Percentiles rank a stretch among this genome's conserved stretches.
These are phyloP conservation scores for Hydriomena furcata DNA, from an alignment of 2,888 invertebrate genomes.

Conservation along the genomic window DNA sequence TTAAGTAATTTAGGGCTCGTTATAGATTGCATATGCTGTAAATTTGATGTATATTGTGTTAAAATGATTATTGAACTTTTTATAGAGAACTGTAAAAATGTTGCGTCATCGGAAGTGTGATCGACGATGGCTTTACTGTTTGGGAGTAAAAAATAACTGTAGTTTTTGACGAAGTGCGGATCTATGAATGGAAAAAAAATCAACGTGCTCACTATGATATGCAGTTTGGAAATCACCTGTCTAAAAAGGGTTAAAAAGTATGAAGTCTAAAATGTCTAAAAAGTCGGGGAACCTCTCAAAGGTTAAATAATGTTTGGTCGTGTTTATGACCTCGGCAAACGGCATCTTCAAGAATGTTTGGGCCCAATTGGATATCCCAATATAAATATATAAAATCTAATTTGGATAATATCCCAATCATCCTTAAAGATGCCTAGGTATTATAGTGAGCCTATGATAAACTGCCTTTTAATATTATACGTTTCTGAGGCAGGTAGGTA, in stretches of 20 bases:
- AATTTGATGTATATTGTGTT: slow-evolving; percentile 15
- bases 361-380: no score
- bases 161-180: not conserved
- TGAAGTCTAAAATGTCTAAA: no score
- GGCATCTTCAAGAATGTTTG: no score
- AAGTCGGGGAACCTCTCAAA: no score
- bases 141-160: not conserved
- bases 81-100: slow-evolving; percentile 12
- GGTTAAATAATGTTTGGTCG: no score
- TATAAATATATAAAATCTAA: no score
- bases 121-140: not conserved
- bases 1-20: slow-evolving; percentile 30
- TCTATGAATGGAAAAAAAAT: slow-evolving; percentile 1
- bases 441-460: no score
- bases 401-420: no score
- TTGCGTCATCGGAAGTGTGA: slow-evolving; percentile 10
- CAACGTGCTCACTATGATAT: slow-evolving; percentile 2
- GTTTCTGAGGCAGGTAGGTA: no score
- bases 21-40: slow-evolving; percentile 19
- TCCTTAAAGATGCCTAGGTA: no score
- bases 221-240: not conserved
- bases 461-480: no score
- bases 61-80: slow-evolving; percentile 20
- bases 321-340: no score
- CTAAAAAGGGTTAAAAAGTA: not conserved